These are phyloP conservation scores for Drosophila sordidula DNA, from an alignment of 2,888 invertebrate species.

Conservation along the genomic window DNA sequence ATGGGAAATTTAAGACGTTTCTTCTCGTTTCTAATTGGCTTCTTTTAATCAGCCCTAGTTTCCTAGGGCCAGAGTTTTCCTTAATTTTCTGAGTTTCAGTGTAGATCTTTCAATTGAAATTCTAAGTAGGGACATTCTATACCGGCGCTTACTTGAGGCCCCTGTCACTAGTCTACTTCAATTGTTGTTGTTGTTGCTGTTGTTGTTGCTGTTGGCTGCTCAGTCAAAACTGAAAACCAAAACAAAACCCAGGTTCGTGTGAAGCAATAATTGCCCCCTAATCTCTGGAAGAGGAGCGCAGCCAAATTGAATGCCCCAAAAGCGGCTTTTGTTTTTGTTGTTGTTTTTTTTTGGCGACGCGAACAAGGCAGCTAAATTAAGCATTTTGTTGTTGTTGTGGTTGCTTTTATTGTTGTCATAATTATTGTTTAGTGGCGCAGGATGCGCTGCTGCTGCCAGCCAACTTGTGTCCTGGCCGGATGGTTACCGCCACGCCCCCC, in stretches of 20 bases:
- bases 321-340: slow-evolving; percentile 41
- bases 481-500: slow-evolving; percentile 16
- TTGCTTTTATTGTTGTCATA: slow-evolving; percentile 76
- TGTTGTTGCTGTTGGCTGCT: slow-evolving; percentile 26
- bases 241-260: slow-evolving; percentile 68
- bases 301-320: slow-evolving; percentile 1
- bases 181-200: slow-evolving; percentile 6
- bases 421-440: slow-evolving; percentile 81
- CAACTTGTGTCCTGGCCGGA: slow-evolving; percentile 55
- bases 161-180: slow-evolving; percentile 6
- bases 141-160: slow-evolving; percentile 66
- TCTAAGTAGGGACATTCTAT: slow-evolving; percentile 73
- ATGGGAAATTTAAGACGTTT: no score
- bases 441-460: slow-evolving; percentile 56
- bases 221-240: slow-evolving; percentile 64
- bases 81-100: neutral
- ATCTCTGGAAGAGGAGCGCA: slow-evolving; percentile 43
- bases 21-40: no score
- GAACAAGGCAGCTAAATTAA: slow-evolving; percentile 26
- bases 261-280: slow-evolving; percentile 81
- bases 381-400: slow-evolving; percentile 29
- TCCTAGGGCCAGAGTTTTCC: no score
- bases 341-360: slow-evolving; percentile 4
- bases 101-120: slow-evolving; percentile 25
- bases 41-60: no score